Evolutionary conservation across 2,888 invertebrate species (phyloP).

Genomic region (Lithophane semibrunnea): DNA sequence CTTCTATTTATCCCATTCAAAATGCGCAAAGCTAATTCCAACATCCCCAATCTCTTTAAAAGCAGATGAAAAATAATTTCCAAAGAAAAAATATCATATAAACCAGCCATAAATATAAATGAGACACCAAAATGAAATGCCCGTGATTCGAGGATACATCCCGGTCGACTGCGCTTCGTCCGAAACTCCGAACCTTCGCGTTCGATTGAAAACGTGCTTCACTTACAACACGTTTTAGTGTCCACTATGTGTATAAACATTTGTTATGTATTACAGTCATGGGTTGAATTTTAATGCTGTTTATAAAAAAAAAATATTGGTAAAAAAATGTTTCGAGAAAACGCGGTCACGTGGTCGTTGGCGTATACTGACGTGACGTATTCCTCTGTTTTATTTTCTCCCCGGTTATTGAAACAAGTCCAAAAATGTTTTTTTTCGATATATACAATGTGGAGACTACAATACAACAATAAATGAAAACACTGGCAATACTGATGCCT

Average conservation of each 20-base stretch:
- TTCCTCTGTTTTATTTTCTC: too few species aligned
- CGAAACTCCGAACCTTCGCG: slow-evolving; percentile 64
- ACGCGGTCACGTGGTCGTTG: too few species aligned
- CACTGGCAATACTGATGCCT: too few species aligned
- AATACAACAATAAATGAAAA: too few species aligned
- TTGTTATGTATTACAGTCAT: slow-evolving; percentile 24
- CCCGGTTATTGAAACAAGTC: too few species aligned
- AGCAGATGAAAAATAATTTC: background rate
- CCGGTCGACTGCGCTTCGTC: slow-evolving; percentile 56
- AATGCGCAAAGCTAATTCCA: background rate
- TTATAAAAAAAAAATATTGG: too few species aligned
- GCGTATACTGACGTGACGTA: too few species aligned
- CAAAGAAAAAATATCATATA: background rate
- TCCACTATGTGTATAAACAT: slow-evolving; percentile 36
- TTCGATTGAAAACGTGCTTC: slow-evolving; percentile 83
- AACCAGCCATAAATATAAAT: slow-evolving; percentile 33
- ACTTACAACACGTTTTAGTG: slow-evolving; percentile 70
- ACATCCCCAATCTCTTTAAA: background rate
- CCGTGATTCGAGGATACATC: slow-evolving; percentile 61
- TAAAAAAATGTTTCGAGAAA: too few species aligned
- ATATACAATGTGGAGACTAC: too few species aligned
- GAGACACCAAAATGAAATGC: slow-evolving; percentile 33
- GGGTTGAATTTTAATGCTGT: slow-evolving; percentile 41
- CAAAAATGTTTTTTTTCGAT: too few species aligned
- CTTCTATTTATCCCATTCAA: background rate